These are phyloP conservation scores for Calyptomena viridis DNA, from an alignment of 2,113 vertebrate species.

Conservation along the genomic window DNA sequence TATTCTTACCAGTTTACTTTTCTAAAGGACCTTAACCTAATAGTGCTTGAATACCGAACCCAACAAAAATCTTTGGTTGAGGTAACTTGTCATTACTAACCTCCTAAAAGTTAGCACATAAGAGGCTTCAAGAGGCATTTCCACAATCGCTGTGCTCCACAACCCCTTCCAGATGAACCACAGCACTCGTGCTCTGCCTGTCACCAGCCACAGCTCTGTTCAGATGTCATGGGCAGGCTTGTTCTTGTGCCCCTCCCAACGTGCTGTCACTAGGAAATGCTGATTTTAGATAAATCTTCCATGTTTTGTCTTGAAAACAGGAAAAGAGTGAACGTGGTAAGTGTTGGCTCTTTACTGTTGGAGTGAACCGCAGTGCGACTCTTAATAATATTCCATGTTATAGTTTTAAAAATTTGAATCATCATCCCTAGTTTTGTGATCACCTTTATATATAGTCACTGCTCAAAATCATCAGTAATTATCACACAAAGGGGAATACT, in stretches of 20 bases:
- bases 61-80: slow-evolving; percentile 47
- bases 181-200: rapidly evolving
- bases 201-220: not conserved
- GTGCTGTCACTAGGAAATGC: not conserved
- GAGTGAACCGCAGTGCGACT: not conserved
- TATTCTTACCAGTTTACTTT: not conserved
- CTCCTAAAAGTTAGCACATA: not conserved
- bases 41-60: slow-evolving; percentile 1
- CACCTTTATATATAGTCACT: not conserved
- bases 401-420: not conserved
- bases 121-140: not conserved
- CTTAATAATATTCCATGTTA: not conserved
- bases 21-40: slow-evolving; percentile 3
- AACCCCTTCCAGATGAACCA: not conserved
- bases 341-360: not conserved
- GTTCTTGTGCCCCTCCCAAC: not conserved
- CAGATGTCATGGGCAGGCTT: not conserved
- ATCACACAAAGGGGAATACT: not conserved
- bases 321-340: not conserved
- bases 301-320: not conserved
- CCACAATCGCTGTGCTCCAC: not conserved
- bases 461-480: not conserved
- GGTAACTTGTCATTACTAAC: slow-evolving; percentile 10
- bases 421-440: not conserved
- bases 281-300: not conserved